These are phyloP conservation scores for Drosophila arizonae DNA, from an alignment of 1,140 invertebrate species.

Conservation along the genomic window DNA sequence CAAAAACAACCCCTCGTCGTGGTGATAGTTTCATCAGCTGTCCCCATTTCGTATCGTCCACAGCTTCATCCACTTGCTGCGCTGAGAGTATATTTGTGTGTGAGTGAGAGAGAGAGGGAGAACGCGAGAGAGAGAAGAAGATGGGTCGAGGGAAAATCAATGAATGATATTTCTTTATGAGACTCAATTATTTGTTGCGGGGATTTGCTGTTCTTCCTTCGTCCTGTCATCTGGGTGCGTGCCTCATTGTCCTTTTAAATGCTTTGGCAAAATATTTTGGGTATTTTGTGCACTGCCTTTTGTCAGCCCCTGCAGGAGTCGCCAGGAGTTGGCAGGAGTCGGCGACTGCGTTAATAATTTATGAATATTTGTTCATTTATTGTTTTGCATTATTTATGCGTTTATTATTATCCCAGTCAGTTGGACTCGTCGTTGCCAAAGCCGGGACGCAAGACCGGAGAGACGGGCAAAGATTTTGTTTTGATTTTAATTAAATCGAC, in stretches of 20 bases:
- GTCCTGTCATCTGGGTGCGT: conserved; percentile 55
- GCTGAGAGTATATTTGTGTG: background rate
- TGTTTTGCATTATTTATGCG: conserved; percentile 79
- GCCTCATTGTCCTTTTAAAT: conserved; percentile 80
- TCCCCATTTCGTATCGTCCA: conserved; percentile 44
- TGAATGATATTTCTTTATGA: conserved; percentile 80
- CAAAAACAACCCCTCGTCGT: conserved; percentile 44
- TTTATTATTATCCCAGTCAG: conserved; percentile 64
- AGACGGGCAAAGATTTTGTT: conserved; percentile 68
- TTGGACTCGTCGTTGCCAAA: conserved; percentile 3
- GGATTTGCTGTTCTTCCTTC: conserved; percentile 74
- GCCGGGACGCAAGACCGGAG: background rate
- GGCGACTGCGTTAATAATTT: conserved; percentile 70
- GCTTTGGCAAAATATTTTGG: conserved; percentile 79
- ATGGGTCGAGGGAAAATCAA: conserved; percentile 66
- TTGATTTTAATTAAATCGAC: conserved; percentile 80
- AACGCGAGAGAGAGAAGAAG: background rate
- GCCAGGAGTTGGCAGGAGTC: conserved; percentile 18
- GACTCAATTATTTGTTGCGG: conserved; percentile 82
- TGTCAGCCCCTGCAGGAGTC: conserved; percentile 34
- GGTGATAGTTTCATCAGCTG: conserved; percentile 76
- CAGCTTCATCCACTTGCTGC: conserved; percentile 66
- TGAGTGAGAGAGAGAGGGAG: conserved; percentile 1
- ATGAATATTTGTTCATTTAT: conserved; percentile 81
- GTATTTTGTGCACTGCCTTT: conserved; percentile 63